Evolutionary conservation across 2,888 invertebrate species (phyloP).

Genomic region (Horisme vitalbata): DNA sequence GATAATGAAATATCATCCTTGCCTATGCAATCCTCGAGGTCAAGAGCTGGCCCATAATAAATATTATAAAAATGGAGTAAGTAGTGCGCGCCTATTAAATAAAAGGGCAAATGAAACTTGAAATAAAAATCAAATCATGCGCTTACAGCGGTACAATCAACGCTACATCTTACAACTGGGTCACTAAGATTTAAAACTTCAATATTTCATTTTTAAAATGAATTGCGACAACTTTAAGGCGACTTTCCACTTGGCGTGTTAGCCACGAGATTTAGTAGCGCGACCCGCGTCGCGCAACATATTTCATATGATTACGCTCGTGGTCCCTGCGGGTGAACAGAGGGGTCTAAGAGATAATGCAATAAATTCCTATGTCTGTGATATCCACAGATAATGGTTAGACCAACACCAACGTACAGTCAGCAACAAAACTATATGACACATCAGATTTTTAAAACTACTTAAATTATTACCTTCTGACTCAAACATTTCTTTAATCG

Average conservation of each 20-base stretch:
- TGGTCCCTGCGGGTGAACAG: constrained; percentile 4
- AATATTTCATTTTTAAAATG: constrained; percentile 2
- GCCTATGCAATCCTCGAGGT: no score
- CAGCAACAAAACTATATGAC: no score
- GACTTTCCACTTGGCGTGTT: constrained; percentile 6
- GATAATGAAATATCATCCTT: no score
- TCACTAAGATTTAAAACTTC: constrained; percentile 7
- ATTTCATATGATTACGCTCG: constrained; percentile 10
- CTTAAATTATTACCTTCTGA: no score
- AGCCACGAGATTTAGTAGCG: constrained; percentile 4
- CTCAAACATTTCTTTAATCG: no score
- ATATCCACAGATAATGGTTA: no score
- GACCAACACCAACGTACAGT: no score
- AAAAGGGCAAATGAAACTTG: no score
- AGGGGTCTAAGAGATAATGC: constrained; percentile 1
- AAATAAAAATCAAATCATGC: background rate
- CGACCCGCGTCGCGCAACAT: constrained; percentile 2
- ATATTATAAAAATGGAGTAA: no score
- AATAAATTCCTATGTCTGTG: constrained; percentile 5
- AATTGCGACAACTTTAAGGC: constrained; percentile 3
- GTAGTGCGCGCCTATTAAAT: no score
- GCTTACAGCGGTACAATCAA: background rate
- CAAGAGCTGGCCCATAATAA: no score
- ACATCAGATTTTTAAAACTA: no score
- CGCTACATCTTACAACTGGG: background rate